Evolutionary conservation across 1,140 invertebrate genomes (phyloP), one percentile per base, ranked within the genome.

Genomic region (Psix sp.): DNA sequence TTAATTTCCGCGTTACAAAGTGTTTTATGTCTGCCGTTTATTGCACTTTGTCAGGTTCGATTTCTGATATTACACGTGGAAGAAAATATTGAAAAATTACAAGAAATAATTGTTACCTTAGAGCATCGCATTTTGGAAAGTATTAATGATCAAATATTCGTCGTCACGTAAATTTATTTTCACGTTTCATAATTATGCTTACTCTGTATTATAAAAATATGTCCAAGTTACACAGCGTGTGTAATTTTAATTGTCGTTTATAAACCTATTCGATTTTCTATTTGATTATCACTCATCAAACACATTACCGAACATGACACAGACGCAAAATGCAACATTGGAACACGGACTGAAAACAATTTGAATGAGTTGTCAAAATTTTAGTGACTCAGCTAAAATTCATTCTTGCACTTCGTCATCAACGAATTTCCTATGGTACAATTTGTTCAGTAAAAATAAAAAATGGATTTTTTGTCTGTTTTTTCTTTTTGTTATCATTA

Each of bases 221-320:
- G n/a, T n/a, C n/a, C n/a, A n/a, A n/a, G n/a, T n/a, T n/a, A n/a
- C n/a, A n/a, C 26, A 10, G 26, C 7, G 6, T n/a, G n/a, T 10
- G n/a, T 10, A 29, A 29, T 29, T 1, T 10, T 7, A 2, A 10
- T 29, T 29, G 26, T 10, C n/a, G 7, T 29, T 29, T 7, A n/a
- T 10, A n/a, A 10, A 7, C 2, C 26, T 46, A 57, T 42, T 43
- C 29, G 14, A 21, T 49, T 57, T 67, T 67, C 24, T n/a, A 15
- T 45, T 18, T 13, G 35, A 56, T 54, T 40, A 52, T 72, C 52
- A 65, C 52, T 52, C 59, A 45, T 49, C 51, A 65, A 65, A 65
- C 65, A 65, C 29, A 72, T 72, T 72, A 72, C 29, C 38, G 59
- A 72, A 72, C 59, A 72, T 72, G 68, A 65, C 68, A 59, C 46